Base-by-base conservation (phyloP, 2,797 vertebrate species). In the Atherinosoma microstoma region DNA sequence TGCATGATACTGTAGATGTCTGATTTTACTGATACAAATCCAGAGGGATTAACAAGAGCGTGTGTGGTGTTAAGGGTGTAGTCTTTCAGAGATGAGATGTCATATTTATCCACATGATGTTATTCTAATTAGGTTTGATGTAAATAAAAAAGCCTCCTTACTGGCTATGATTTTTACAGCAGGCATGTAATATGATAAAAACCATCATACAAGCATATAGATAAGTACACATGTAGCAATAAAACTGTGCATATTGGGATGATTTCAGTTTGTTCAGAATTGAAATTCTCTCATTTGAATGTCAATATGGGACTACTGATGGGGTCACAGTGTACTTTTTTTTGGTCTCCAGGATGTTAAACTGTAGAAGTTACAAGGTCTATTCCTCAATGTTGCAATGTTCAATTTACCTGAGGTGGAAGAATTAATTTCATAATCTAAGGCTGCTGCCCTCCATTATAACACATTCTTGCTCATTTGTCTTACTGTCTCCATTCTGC, bases 11-110 rank as follows among this genome's bases (percentile, higher is more conserved):
- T 35, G n/a, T 54, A 20, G 22, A 71, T 13, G 42, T 58, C 6
- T 47, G 36, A 64, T 62, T 71, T 70, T 61, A 62, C 66, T 57
- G 67, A 65, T 71, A 76, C 10, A 60, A 59, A 67, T 49, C 12
- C 20, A 57, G 27, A 69, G 1, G 6, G 34, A 56, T 18, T 29
- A 79, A 64, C 9, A 13, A 7, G 45, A 16, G 29, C 49, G 42
- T 1, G 40, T 40, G 9, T 16, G 35, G 16, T 66, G 64, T 10
- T 3, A 12, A 49, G 16, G 12, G 6, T 32, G 16, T 29, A 54
- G 51, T 34, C 56, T 73, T 58, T 66, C 30, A 58, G 35, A 70
- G 40, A 11, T 35, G 12, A 36, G 49, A 70, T 53, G 12, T 13
- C 15, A 56, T 58, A 40, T 74, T 73, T 62, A n/a, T 6, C 16